Percentiles rank a stretch among this genome's conserved stretches.
Conservation (phyloP, 1,140 invertebrate genomes). For the Pteromalus puparum region DNA sequence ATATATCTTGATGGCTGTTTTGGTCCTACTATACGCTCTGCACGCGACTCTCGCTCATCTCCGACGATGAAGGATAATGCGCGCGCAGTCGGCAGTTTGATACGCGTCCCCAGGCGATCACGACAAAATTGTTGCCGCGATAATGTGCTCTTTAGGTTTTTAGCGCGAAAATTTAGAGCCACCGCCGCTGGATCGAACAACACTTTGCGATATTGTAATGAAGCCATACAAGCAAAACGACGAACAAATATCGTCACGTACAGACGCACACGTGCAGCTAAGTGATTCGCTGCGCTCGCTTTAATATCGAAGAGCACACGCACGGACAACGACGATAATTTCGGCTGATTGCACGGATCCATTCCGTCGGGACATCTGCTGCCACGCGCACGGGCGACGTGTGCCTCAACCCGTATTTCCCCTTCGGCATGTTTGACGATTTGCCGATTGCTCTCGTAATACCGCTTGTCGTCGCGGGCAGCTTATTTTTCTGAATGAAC, state of each 20-base stretch:
- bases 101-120: constrained; percentile 37
- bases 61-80: neutral
- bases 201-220: neutral
- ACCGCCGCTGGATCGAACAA: neutral
- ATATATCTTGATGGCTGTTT: neutral
- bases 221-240: neutral
- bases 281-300: constrained; percentile 9
- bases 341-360: constrained; percentile 28
- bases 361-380: constrained; percentile 39
- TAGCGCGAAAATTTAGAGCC: neutral
- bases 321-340: constrained; percentile 16
- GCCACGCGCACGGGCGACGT: no score
- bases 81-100: neutral
- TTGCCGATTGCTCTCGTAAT: constrained; percentile 25
- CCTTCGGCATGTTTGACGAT: neutral
- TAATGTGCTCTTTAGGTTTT: neutral
- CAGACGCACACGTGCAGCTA: neutral
- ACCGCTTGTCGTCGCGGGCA: neutral
- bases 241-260: neutral
- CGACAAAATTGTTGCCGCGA: constrained; percentile 9
- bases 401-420: constrained; percentile 28
- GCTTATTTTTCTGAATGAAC: neutral
- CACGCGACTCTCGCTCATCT: neutral
- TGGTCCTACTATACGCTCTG: neutral
- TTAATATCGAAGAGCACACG: neutral